phyloP scores from a whole-genome alignment of 1,140 invertebrate species.

The Triops cancriformis region DNA sequence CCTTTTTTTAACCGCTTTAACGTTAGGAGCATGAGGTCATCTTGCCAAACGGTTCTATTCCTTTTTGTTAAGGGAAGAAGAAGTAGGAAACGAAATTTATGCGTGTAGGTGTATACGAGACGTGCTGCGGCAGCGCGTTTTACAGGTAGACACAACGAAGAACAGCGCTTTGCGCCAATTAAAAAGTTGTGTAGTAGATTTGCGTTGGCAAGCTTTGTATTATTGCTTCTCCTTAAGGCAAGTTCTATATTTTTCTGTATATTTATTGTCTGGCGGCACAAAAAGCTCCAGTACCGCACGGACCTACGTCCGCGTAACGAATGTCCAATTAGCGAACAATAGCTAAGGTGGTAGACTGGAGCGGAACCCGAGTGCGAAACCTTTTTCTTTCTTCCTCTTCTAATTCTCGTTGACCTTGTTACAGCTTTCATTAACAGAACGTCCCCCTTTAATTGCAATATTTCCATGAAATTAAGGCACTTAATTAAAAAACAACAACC shows the following conservation, averaged over 20 bases:
- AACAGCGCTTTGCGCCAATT: constrained; percentile 3
- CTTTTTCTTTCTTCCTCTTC: not conserved
- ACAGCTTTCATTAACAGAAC: not conserved
- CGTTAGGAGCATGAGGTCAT: not conserved
- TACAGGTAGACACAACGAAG: constrained; percentile 8
- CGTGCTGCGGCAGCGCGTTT: not conserved
- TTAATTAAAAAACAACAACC: too few species aligned
- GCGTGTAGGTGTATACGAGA: constrained; percentile 4
- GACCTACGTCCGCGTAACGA: constrained; percentile 12
- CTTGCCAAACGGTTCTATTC: not conserved
- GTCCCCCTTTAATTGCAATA: too few species aligned
- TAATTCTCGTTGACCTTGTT: not conserved
- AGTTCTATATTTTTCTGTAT: not conserved
- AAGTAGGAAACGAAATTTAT: not conserved
- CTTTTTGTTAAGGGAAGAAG: not conserved
- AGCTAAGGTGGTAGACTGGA: not conserved
- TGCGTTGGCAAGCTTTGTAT: not conserved
- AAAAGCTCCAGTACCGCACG: constrained; percentile 1
- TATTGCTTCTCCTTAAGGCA: not conserved
- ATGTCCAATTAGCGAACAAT: constrained; percentile 14
- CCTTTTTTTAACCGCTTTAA: not conserved
- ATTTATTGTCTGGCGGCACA: not conserved
- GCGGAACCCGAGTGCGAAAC: not conserved
- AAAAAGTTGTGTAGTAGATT: not conserved
- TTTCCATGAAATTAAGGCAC: too few species aligned